Conservation (phyloP, 1,140 invertebrate species). For the Grapholita molesta region DNA sequence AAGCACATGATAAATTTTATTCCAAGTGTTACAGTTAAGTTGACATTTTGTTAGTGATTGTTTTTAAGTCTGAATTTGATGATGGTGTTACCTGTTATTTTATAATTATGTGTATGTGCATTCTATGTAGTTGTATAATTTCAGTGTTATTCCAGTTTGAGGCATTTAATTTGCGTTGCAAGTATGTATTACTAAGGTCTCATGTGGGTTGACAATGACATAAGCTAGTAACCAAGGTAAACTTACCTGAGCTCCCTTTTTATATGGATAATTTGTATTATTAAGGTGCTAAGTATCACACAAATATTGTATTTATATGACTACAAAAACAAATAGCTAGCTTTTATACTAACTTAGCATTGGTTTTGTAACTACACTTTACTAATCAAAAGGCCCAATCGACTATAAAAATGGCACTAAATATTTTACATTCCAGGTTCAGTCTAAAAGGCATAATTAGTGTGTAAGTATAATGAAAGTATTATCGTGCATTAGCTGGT, state of each 20-base stretch:
- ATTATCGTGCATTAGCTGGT: constrained; percentile 68
- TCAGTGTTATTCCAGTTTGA: constrained; percentile 23
- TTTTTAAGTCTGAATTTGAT: constrained; percentile 53
- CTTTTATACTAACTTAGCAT: background rate
- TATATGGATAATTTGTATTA: constrained; percentile 33
- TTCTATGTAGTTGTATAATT: constrained; percentile 21
- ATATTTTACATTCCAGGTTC: constrained; percentile 58
- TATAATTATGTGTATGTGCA: constrained; percentile 27
- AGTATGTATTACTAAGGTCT: no score
- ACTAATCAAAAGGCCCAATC: background rate
- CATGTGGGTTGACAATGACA: no score
- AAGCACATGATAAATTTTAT: constrained; percentile 47
- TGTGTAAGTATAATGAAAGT: constrained; percentile 63
- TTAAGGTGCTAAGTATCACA: background rate
- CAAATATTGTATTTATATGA: no score
- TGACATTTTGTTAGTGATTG: constrained; percentile 49
- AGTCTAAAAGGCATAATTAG: constrained; percentile 42
- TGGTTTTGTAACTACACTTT: background rate
- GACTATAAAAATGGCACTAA: background rate
- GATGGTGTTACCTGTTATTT: constrained; percentile 50
- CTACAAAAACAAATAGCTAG: no score
- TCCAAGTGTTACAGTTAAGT: constrained; percentile 46
- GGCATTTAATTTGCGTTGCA: constrained; percentile 29
- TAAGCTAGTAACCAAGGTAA: no score
- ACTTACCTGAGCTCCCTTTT: constrained; percentile 65